These are phyloP conservation scores for Anguilla japonica DNA, from an alignment of 2,113 vertebrate species.

Conservation along the genomic window DNA sequence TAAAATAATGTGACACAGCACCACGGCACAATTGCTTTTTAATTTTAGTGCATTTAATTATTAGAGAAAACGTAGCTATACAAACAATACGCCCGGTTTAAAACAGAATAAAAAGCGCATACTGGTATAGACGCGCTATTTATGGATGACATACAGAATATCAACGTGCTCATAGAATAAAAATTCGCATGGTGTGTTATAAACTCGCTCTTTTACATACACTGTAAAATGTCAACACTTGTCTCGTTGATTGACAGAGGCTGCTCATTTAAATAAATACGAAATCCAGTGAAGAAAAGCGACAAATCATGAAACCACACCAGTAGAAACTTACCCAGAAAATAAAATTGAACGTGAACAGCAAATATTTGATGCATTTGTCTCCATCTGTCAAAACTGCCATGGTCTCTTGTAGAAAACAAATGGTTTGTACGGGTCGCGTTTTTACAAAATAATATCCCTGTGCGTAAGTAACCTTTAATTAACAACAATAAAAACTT, in stretches of 20 bases:
- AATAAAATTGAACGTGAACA: slow-evolving; percentile 7
- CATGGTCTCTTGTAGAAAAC: background rate
- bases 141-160: too few species aligned
- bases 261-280: background rate
- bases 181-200: background rate
- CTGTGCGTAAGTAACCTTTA: background rate
- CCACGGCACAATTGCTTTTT: background rate
- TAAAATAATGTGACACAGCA: background rate
- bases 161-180: too few species aligned
- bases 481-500: background rate
- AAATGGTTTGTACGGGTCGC: background rate
- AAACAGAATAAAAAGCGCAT: too few species aligned
- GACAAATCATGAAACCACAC: background rate
- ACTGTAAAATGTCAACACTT: background rate
- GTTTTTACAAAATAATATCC: background rate
- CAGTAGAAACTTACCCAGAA: slow-evolving; percentile 10
- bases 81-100: background rate
- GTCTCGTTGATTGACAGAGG: background rate
- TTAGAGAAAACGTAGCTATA: background rate
- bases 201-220: background rate
- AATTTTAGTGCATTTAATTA: too few species aligned
- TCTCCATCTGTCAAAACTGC: slow-evolving; percentile 9
- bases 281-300: background rate
- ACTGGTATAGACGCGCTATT: too few species aligned
- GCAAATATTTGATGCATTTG: background rate